Percentiles rank a stretch among this genome's conserved stretches.
Conservation (phyloP, 2,113 vertebrate genomes). For the Festucalex cinctus region DNA sequence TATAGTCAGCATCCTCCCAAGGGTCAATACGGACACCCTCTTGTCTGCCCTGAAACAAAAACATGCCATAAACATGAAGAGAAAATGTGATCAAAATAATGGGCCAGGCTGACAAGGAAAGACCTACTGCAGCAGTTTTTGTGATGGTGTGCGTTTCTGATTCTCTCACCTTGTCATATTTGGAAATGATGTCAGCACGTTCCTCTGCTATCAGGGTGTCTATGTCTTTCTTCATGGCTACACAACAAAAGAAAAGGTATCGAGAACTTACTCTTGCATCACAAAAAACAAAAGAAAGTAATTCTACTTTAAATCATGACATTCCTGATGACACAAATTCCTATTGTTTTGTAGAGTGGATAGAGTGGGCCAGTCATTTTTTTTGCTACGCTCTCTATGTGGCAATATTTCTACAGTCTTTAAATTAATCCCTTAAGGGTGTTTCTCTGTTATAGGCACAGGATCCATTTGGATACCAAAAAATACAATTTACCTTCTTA, state of each 20-base stretch:
- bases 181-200: slow-evolving; percentile 83
- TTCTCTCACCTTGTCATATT: slow-evolving; percentile 84
- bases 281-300: no score
- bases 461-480: neutral
- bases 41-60: slow-evolving; percentile 76
- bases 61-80: slow-evolving; percentile 13
- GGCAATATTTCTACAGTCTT: no score
- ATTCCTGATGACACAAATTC: no score
- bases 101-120: neutral
- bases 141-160: neutral
- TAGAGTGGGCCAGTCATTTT: no score
- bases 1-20: slow-evolving; percentile 85
- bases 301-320: no score
- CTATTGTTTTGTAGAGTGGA: no score
- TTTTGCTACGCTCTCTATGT: no score
- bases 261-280: neutral
- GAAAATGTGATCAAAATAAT: neutral
- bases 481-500: neutral
- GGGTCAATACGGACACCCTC: slow-evolving; percentile 79
- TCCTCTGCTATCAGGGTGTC: slow-evolving; percentile 85
- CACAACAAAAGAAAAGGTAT: slow-evolving; percentile 53
- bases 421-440: no score
- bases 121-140: neutral
- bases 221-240: slow-evolving; percentile 94
- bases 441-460: no score